Conservation (phyloP, 2,113 vertebrate species). For the Dryoscopus gambensis region DNA sequence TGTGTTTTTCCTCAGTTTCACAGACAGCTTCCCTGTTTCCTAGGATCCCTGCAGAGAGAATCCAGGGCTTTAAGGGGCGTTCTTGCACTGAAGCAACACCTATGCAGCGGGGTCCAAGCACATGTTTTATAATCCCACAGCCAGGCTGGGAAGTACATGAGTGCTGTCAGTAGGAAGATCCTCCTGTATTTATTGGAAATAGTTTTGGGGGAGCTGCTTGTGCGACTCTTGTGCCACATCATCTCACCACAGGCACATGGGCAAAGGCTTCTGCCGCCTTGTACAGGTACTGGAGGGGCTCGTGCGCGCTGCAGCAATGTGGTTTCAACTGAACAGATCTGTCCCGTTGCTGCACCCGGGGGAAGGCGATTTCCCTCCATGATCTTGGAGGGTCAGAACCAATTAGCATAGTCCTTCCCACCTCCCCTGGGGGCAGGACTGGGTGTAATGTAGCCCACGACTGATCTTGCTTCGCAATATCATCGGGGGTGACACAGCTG, state of each 20-base stretch:
- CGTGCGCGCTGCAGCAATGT: accelerated
- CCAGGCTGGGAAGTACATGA: neutral
- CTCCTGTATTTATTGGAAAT: neutral
- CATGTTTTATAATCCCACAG: neutral
- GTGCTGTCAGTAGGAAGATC: neutral
- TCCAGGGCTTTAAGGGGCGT: neutral
- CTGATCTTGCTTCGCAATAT: slow-evolving; percentile 32
- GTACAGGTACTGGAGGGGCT: neutral
- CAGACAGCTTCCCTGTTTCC: neutral
- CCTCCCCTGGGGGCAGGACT: neutral
- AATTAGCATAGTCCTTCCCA: slow-evolving; percentile 39
- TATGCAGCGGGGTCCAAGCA: neutral
- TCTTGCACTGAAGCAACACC: neutral
- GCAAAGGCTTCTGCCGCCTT: neutral
- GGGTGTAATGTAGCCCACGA: slow-evolving; percentile 59
- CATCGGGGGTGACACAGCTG: slow-evolving; percentile 63
- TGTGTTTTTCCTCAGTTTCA: neutral
- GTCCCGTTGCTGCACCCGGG: accelerated
- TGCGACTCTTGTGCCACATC: accelerated
- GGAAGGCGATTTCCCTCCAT: neutral
- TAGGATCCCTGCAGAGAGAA: neutral
- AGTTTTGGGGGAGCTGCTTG: neutral
- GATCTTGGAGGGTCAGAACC: slow-evolving; percentile 14
- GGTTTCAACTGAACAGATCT: neutral
- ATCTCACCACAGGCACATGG: accelerated